Base-by-base conservation (phyloP, 2,888 invertebrate genomes). In the Cataglyphis altisquamis region DNA sequence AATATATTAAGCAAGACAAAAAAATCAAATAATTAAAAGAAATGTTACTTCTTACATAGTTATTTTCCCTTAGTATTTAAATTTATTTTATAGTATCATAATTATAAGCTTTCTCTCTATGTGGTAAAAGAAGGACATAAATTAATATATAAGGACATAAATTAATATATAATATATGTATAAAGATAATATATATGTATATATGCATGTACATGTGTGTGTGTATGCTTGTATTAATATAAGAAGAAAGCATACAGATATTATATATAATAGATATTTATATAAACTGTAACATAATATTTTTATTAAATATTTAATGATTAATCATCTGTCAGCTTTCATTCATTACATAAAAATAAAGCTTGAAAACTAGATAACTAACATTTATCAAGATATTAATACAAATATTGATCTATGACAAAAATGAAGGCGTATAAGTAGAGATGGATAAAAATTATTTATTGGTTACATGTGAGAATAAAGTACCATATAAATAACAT, bases 51-150 rank as follows among this genome's bases (percentile, higher is more conserved):
- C 3, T 57, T 72, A 21, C 25, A 63, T n/a, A 39, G 10, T 4
- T 60, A 9, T 3, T 68, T 68, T 29, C 15, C 57, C 18, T 52
- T 67, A 41, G 8, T 41, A 39, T 67, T 77, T 41, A 25, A 41
- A 36, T n/a, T 77, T 18, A n/a, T 21, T 70, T 70, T 15, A n/a
- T 25, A 72, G 21, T 18, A 55, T n/a, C n/a, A 73, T 36, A 3
- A 3, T 45, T 70, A 25, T 15, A 45, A 25, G 48, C 8, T 6
- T 62, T 52, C 15, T 57, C 18, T 84, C 48, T 86, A 73, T 78
- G 90, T 90, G 91, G 88, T 84, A 89, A 92, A 92, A 89, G 91
- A 90, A 92, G 88, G 88, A 57, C 81, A 88, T 83, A 81, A 66
- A 66, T 75, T 52, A 55, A 57, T 21, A 64, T 25, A 36, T 25